Percentiles rank a stretch among this genome's conserved stretches.
phyloP scores from a whole-genome alignment of 2,113 vertebrate species.

The Oxyruncus cristatus region DNA sequence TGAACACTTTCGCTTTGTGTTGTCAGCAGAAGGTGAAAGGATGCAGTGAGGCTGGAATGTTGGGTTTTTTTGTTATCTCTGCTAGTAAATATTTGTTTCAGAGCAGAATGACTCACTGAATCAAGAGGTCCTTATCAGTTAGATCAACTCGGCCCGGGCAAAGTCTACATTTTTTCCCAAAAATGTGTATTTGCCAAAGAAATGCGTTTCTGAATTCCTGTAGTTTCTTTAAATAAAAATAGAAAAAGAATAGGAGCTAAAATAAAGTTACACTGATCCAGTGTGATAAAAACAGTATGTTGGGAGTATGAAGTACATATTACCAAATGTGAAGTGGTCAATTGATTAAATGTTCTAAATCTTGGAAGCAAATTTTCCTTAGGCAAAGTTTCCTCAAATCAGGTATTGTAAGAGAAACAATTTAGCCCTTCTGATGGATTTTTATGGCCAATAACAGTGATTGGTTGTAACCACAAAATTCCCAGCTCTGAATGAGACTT shows the following conservation, averaged over 20 bases:
- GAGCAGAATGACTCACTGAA: slow-evolving; percentile 70
- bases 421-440: not conserved
- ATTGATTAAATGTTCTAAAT: not conserved
- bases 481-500: not conserved
- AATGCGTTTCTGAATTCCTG: slow-evolving; percentile 3
- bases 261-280: not conserved
- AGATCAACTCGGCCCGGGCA: slow-evolving; percentile 61
- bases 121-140: slow-evolving; percentile 66
- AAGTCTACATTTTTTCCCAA: slow-evolving; percentile 63
- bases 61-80: slow-evolving; percentile 68
- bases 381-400: not conserved
- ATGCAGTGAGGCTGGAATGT: slow-evolving; percentile 55
- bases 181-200: slow-evolving; percentile 51
- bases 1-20: not conserved
- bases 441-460: not conserved
- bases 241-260: not conserved
- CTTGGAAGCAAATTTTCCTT: not conserved
- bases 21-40: slow-evolving; percentile 61
- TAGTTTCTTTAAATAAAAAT: not conserved
- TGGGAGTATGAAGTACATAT: not conserved
- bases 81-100: slow-evolving; percentile 78
- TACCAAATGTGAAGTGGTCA: accelerated
- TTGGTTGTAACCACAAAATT: not conserved
- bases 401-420: not conserved
- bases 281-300: not conserved